These are phyloP conservation scores for Antheraea mylitta DNA, from an alignment of 1,140 invertebrate genomes.

Conservation along the genomic window DNA sequence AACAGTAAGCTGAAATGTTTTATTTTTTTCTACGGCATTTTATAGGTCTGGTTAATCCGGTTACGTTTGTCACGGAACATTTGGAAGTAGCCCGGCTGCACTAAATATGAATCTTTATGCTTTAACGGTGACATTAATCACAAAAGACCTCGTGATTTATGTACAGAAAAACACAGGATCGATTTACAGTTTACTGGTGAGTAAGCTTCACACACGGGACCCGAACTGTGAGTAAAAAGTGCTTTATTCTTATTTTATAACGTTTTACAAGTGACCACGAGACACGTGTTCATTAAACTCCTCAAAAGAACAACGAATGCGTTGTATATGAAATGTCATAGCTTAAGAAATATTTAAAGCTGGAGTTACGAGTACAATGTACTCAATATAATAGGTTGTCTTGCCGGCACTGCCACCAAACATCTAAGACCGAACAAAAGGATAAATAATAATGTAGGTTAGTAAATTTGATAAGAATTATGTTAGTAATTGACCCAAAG, in stretches of 20 bases:
- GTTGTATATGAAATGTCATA: conserved; percentile 2
- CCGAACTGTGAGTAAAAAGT: conserved; percentile 44
- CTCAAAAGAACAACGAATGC: conserved; percentile 19
- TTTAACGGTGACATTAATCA: conserved; percentile 75
- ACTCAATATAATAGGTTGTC: too few relatives aligned
- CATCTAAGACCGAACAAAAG: too few relatives aligned
- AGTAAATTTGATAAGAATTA: too few relatives aligned
- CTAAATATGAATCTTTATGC: conserved; percentile 74
- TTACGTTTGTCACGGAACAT: conserved; percentile 61
- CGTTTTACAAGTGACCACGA: conserved; percentile 40
- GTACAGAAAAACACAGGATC: conserved; percentile 44
- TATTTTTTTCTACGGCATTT: conserved; percentile 59
- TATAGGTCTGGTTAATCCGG: conserved; percentile 71
- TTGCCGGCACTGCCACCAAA: too few relatives aligned
- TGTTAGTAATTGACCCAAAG: too few relatives aligned
- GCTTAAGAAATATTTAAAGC: not conserved
- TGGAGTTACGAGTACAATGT: not conserved
- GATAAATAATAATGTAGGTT: too few relatives aligned
- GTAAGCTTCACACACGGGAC: conserved; percentile 30
- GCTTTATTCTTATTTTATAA: conserved; percentile 55
- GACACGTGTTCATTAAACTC: conserved; percentile 21
- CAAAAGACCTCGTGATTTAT: conserved; percentile 73
- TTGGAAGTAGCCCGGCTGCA: conserved; percentile 49
- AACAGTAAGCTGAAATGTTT: conserved; percentile 71
- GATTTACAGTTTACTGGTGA: conserved; percentile 41